phyloP scores from a whole-genome alignment of 2,888 invertebrate genomes.

The Drosophila meridionalis region DNA sequence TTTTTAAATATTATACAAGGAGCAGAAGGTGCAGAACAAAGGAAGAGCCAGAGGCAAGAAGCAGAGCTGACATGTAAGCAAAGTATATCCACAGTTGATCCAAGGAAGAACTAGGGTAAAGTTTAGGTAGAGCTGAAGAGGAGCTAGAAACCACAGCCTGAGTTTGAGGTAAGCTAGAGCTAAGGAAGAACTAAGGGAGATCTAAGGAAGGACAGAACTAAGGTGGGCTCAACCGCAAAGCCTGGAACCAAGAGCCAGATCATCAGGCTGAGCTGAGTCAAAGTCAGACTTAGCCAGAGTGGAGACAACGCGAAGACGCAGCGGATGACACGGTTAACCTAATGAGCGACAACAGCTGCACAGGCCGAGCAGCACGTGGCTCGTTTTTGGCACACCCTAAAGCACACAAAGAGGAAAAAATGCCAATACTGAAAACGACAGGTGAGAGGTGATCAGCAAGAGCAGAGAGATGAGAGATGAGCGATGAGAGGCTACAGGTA shows the following conservation, averaged over 20 bases:
- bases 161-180: not conserved
- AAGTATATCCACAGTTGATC: no score
- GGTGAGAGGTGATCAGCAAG: conserved; percentile 12
- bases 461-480: not conserved
- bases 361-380: conserved; percentile 25
- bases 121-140: not conserved
- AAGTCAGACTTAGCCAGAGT: not conserved
- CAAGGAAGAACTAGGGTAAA: not conserved
- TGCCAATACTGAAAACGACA: conserved; percentile 3
- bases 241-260: not conserved
- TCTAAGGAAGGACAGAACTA: not conserved
- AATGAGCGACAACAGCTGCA: conserved; percentile 50
- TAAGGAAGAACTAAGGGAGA: not conserved
- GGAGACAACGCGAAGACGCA: not conserved
- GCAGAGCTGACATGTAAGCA: no score
- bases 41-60: not conserved
- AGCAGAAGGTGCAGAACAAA: not conserved
- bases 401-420: not conserved
- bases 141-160: not conserved
- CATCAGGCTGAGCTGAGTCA: not conserved
- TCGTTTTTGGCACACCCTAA: conserved; percentile 39
- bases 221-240: not conserved
- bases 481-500: not conserved
- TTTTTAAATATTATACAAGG: not conserved
- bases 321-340: not conserved